Base-by-base conservation (phyloP, 2,797 vertebrate species). In the Carduelis carduelis region DNA sequence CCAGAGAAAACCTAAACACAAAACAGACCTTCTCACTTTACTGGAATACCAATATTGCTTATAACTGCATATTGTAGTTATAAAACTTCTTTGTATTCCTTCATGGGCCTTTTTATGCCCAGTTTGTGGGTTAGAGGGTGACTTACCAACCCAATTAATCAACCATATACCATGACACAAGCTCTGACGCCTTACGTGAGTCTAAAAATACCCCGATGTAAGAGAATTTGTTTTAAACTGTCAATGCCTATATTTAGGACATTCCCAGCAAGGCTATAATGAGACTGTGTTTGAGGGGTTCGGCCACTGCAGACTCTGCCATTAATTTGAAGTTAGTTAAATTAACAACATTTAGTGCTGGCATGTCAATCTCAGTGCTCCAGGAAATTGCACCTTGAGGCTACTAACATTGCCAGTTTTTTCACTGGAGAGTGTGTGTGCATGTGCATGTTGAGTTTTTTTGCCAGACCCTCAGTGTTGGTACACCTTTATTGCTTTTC, bases 311-410 rank as follows among this genome's bases (percentile, higher is more conserved):
- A 98, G 97, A 97, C 98, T 97, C 97, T 97, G 94, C 97, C 97
- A 98, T 98, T 98, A 98, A 98, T 98, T 98, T 98, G 98, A 98
- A 98, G 98, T 98, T 98, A 98, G 98, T 98, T 98, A 98, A 98
- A 99, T 99, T 98, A 99, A 98, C 98, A 98, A 96, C 98, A 98
- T 98, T 98, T 98, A 98, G 98, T 97, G 97, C 97, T 97, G 97
- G 97, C 98, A 98, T 98, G 98, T 98, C 98, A 98, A 98, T 98
- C 98, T 98, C 97, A 78, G 97, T 97, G 97, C 98, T 97, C 87
- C 98, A 99, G 98, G 98, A 99, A 98, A 98, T 98, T 98, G 98
- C 98, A 98, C 98, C 98, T 98, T 98, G 97, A 98, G 98, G 97
- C 98, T 97, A 98, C 98, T 98, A 98, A 98, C 98, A 98, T 98